Base-by-base conservation (phyloP, 2,113 vertebrate species). In the Melanocharis versteri region DNA sequence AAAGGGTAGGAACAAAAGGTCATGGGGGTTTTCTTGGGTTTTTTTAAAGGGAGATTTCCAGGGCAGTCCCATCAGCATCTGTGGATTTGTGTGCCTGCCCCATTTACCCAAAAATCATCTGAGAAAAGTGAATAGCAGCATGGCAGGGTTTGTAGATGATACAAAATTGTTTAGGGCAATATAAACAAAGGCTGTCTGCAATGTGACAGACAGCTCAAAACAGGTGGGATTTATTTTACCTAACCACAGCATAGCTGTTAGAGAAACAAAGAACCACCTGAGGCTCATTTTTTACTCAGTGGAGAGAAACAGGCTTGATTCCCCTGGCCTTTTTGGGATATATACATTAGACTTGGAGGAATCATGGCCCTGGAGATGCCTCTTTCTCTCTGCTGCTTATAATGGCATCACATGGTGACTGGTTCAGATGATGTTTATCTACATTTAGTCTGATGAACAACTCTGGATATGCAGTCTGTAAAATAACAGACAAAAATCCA, bases 401-500 rank as follows among this genome's bases (percentile, higher is more conserved):
- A 68, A 60, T 4, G 3, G 48, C 18, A 56, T 48, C 39, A 79
- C 47, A 10, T 1, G 2, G 51, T 20, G 11, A 20, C 58, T 77
- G 85, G 45, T 30, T 88, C 21, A 83, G 57, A 39, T 37, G 26
- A 42, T 4, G 0, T 80, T 90, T 71, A 62, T 73, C 88, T 57
- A 65, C 50, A 33, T 83, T 86, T 51, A 90, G 58, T 33, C 64
- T 70, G 47, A 70, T 66, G 72, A 81, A 78, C 51, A 70, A 1
- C 60, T 66, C 51, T 44, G 71, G 61, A 15, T 70, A 76, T 39
- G 39, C 30, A 86, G 72, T 42, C 64, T 78, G 76, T 89, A 89
- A 93, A 92, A 83, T 57, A 85, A 64, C 24, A 86, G 72, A 65
- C 71, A 77, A 92, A 92, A 93, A 95, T 62, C 86, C 68, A 70